A percentile compares a stretch with the other conserved stretches of the same genome.
phyloP scores from a whole-genome alignment of 2,888 invertebrate genomes.

The Limenitis arthemis region DNA sequence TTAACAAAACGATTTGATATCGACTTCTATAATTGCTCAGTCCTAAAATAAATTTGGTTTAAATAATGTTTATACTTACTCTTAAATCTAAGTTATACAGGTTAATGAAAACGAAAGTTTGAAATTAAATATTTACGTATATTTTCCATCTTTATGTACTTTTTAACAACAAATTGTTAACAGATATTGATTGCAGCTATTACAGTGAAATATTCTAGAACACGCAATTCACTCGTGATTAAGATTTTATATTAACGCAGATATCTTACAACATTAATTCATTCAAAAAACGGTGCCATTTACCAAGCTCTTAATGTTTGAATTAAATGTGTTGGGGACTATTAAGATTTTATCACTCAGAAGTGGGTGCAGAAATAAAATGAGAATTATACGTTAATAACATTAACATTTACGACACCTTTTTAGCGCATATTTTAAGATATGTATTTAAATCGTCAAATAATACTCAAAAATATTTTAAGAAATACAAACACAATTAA shows the following conservation, averaged over 20 bases:
- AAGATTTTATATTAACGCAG: slow-evolving; percentile 34
- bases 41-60: not conserved
- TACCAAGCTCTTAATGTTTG: slow-evolving; percentile 44
- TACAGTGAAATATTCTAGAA: slow-evolving; percentile 42
- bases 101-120: slow-evolving; percentile 37
- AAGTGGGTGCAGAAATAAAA: slow-evolving; percentile 37
- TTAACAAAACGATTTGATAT: too few species aligned
- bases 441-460: slow-evolving; percentile 28
- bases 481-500: slow-evolving; percentile 65
- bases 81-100: not conserved
- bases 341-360: slow-evolving; percentile 40
- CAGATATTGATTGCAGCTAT: slow-evolving; percentile 49
- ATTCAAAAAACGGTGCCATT: slow-evolving; percentile 44
- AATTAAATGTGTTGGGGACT: slow-evolving; percentile 44
- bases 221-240: slow-evolving; percentile 23
- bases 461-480: slow-evolving; percentile 36
- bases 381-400: slow-evolving; percentile 38
- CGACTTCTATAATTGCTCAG: too few species aligned
- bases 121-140: slow-evolving; percentile 71
- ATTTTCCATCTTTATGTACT: slow-evolving; percentile 62
- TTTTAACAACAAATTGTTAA: slow-evolving; percentile 64
- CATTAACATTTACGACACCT: slow-evolving; percentile 28
- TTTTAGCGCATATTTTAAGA: slow-evolving; percentile 32
- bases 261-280: slow-evolving; percentile 36
- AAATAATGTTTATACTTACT: too few species aligned